These are phyloP conservation scores for Pteruthius melanotis DNA, from an alignment of 2,113 vertebrate species.

Conservation along the genomic window DNA sequence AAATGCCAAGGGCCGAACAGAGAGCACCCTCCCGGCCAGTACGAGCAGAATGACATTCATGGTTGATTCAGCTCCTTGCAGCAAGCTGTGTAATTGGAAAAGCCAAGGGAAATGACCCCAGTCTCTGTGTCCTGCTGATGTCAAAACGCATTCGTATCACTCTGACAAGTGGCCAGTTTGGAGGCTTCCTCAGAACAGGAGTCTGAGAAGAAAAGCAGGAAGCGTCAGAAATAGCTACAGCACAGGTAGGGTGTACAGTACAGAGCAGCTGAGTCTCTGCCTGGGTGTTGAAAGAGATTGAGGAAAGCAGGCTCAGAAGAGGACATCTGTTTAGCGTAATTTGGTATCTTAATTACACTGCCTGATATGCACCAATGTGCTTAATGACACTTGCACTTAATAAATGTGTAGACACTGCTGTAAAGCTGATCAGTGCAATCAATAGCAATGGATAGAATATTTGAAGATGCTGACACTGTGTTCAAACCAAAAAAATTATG, in stretches of 20 bases:
- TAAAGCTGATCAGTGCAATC: neutral
- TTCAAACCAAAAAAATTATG: neutral
- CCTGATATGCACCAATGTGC: neutral
- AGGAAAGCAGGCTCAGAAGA: neutral
- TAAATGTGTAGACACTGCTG: neutral
- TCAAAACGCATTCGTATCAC: slow-evolving; percentile 71
- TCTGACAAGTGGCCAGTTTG: slow-evolving; percentile 64
- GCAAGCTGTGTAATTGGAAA: slow-evolving; percentile 75
- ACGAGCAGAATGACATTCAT: slow-evolving; percentile 72
- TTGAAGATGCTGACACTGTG: neutral
- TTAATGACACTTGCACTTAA: neutral
- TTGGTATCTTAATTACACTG: neutral
- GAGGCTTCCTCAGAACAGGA: slow-evolving; percentile 23
- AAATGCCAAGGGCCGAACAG: slow-evolving; percentile 70
- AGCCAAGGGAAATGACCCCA: slow-evolving; percentile 67
- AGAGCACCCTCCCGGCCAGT: slow-evolving; percentile 36
- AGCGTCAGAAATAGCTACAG: neutral
- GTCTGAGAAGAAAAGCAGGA: neutral
- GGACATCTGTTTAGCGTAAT: neutral
- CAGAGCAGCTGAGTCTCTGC: neutral
- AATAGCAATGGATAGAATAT: neutral
- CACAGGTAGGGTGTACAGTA: neutral
- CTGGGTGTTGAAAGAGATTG: neutral
- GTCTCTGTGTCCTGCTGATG: slow-evolving; percentile 67
- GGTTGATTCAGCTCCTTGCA: slow-evolving; percentile 73